Conservation (phyloP, 2,113 vertebrate genomes). For the Brienomyrus longianalis region DNA sequence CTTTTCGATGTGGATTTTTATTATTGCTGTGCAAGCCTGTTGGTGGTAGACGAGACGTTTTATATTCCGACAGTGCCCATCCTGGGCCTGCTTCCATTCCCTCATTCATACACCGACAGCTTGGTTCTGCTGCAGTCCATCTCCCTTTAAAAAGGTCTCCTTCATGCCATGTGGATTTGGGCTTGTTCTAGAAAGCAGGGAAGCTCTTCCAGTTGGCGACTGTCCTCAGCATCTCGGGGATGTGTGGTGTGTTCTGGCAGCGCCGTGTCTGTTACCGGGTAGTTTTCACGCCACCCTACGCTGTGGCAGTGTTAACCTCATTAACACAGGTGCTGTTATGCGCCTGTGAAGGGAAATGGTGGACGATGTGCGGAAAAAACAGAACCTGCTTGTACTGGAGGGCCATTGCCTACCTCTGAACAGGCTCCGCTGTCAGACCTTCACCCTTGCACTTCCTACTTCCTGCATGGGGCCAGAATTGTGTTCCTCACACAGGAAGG, state of each 20-base stretch:
- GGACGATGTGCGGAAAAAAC: background rate
- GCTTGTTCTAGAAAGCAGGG: background rate
- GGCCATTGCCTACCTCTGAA: background rate
- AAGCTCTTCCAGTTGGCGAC: background rate
- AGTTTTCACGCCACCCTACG: no score
- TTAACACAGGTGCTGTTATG: background rate
- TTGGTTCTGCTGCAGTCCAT: background rate
- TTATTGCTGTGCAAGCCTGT: background rate
- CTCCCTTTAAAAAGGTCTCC: background rate
- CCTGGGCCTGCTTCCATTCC: background rate
- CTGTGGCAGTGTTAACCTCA: background rate
- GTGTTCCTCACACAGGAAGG: slow-evolving; percentile 43
- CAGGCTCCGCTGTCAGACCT: slow-evolving; percentile 23
- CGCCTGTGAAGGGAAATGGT: background rate
- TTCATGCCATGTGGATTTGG: background rate
- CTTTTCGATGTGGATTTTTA: background rate
- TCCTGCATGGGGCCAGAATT: slow-evolving; percentile 48
- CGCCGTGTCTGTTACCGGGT: background rate
- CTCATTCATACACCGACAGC: background rate
- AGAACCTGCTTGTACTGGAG: background rate
- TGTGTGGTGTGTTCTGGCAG: background rate
- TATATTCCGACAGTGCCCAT: background rate
- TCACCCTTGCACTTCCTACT: slow-evolving; percentile 44
- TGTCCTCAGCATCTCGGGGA: background rate
- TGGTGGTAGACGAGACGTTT: background rate